These are phyloP conservation scores for Stenolophus ochropezus DNA, from an alignment of 2,888 invertebrate genomes.

Conservation along the genomic window DNA sequence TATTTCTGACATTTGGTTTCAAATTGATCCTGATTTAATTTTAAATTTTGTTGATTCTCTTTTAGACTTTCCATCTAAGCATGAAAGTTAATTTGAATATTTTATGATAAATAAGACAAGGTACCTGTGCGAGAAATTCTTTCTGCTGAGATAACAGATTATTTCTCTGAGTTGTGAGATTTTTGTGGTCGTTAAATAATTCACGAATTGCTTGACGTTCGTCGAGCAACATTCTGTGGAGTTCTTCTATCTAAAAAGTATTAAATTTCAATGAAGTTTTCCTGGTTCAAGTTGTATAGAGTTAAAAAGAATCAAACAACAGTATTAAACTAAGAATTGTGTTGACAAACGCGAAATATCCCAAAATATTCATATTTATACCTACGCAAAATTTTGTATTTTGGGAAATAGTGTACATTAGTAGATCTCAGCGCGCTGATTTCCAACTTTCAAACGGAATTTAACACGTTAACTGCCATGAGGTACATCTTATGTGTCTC, in stretches of 20 bases:
- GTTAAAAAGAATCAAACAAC: too few species aligned
- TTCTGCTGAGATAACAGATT: constrained; percentile 64
- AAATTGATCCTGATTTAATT: not conserved
- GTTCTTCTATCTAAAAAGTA: constrained; percentile 66
- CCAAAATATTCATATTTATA: too few species aligned
- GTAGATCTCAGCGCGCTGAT: too few species aligned
- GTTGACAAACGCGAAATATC: too few species aligned
- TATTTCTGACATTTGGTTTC: constrained; percentile 39
- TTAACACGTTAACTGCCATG: too few species aligned
- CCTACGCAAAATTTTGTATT: too few species aligned
- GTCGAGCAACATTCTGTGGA: constrained; percentile 65
- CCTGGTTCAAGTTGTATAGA: too few species aligned
- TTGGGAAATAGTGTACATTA: too few species aligned
- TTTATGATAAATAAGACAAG: constrained; percentile 27
- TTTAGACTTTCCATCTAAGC: constrained; percentile 48
- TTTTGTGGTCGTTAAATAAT: constrained; percentile 67
- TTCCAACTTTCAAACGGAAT: too few species aligned
- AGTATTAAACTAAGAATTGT: too few species aligned
- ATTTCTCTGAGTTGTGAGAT: constrained; percentile 66
- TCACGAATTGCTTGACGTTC: constrained; percentile 67
- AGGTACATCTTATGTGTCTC: too few species aligned
- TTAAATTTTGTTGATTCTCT: constrained; percentile 9
- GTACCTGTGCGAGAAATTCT: constrained; percentile 64
- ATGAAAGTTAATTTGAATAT: not conserved
- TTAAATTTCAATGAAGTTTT: not conserved